These are phyloP conservation scores for Cinclus mexicanus DNA, from an alignment of 2,113 vertebrate genomes.

Conservation along the genomic window DNA sequence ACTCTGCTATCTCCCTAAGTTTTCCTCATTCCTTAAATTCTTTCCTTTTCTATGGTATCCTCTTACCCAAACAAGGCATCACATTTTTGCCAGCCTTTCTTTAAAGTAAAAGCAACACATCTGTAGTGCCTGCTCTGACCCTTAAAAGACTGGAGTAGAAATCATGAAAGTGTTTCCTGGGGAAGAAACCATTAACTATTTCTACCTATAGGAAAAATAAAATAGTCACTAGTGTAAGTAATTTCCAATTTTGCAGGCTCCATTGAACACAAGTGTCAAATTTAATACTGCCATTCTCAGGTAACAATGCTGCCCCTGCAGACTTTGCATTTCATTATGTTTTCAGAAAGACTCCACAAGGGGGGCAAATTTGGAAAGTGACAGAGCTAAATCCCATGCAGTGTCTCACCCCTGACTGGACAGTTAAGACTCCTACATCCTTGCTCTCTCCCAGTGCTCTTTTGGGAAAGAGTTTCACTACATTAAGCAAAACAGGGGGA, in stretches of 20 bases:
- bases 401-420: background rate
- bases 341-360: background rate
- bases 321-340: background rate
- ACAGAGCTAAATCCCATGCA: background rate
- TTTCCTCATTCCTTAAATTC: conserved; percentile 32
- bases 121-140: background rate
- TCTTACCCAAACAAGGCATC: background rate
- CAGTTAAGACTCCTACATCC: background rate
- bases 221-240: background rate
- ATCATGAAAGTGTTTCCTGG: background rate
- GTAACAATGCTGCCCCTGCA: background rate
- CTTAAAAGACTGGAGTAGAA: background rate
- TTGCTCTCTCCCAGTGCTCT: background rate
- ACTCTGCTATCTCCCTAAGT: background rate
- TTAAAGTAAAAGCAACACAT: background rate
- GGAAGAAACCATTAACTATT: background rate
- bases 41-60: background rate
- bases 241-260: background rate
- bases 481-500: background rate
- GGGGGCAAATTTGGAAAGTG: background rate
- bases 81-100: background rate
- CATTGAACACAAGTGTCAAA: background rate
- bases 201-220: background rate
- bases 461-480: background rate
- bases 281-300: background rate